These are phyloP conservation scores for Mythimna albipuncta DNA, from an alignment of 2,888 invertebrate species.

Conservation along the genomic window DNA sequence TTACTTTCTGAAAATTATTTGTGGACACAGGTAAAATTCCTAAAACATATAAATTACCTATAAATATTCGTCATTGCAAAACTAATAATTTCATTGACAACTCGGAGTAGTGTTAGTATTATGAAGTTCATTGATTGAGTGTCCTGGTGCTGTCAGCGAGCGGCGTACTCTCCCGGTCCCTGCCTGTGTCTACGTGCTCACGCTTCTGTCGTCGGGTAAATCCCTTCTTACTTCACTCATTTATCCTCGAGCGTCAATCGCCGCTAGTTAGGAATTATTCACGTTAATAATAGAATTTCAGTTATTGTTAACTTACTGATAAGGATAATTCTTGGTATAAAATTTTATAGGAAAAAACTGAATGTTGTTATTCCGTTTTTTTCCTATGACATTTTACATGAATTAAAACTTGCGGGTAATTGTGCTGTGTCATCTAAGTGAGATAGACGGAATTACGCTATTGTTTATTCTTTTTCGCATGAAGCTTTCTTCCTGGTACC, in stretches of 20 bases:
- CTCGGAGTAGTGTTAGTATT: background rate
- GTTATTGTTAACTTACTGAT: constrained; percentile 52
- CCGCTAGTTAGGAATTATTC: constrained; percentile 36
- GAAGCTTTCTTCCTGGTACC: constrained; percentile 21
- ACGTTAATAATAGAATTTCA: constrained; percentile 55
- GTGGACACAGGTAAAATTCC: background rate
- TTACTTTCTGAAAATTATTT: constrained; percentile 3
- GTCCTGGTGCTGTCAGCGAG: background rate
- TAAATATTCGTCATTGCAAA: constrained; percentile 3
- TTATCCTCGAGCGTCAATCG: constrained; percentile 55
- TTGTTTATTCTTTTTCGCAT: constrained; percentile 1
- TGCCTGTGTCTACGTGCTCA: constrained; percentile 2
- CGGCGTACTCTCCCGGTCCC: constrained; percentile 19
- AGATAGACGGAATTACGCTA: background rate
- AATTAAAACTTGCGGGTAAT: constrained; percentile 3
- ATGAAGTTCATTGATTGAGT: background rate
- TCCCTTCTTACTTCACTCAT: constrained; percentile 49
- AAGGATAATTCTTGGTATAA: constrained; percentile 51
- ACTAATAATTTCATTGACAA: background rate
- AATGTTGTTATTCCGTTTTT: constrained; percentile 38
- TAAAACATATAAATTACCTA: background rate
- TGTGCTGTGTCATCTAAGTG: background rate
- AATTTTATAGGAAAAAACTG: no score
- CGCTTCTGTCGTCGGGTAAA: constrained; percentile 53
- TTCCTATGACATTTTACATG: constrained; percentile 38